Evolutionary conservation across 2,888 invertebrate species (phyloP), one percentile per base, ranked within the genome.

Genomic region (Timema cristinae): DNA sequence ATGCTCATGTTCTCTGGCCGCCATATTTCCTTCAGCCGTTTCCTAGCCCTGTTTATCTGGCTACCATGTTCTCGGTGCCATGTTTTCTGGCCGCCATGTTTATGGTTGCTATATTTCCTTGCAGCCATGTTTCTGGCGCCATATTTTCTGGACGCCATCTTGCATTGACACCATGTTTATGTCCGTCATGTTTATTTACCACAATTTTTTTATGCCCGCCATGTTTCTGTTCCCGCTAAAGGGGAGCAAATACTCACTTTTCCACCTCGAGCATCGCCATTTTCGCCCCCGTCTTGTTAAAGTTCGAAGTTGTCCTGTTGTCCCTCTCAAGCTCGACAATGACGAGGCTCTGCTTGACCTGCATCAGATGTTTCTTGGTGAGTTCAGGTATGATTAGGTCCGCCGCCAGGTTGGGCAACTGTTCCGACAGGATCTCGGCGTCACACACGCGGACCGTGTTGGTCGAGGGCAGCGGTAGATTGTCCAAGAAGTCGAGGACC

Each of bases 401-500:
- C 51, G 71, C 66, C 1, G 73, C 71, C 47, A 72, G 73, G 15
- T 68, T 67, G 47, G 73, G 73, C 5, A 76, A 75, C 2, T 50
- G 52, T 13, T 69, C 74, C 32, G 71, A 32, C 2, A 69, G 66
- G 51, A 61, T 72, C 50, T 72, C 72, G 15, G 51, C 61, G 48
- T 74, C 73, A 32, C 77, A 75, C 13, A 75, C 73, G 5, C 76
- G 76, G 11, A 78, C 76, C 16, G 75, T 69, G 68, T 78, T 78
- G 51, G 81, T 80, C 15, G 79, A 78, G 0, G 84, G 84, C 70
- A 84, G 76, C 7, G 85, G 84, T 70, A 86, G 79, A 76, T 84
- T 83, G 73, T 84, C 83, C 68, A 85, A 75, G 80, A 91, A 93
- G 76, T 90, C 89, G 73, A 90, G 82, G 5, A 93, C 82, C 50